A percentile compares a stretch with the other conserved stretches of the same genome.
phyloP scores from a whole-genome alignment of 2,797 vertebrate genomes.

The Etheostoma perlongum region DNA sequence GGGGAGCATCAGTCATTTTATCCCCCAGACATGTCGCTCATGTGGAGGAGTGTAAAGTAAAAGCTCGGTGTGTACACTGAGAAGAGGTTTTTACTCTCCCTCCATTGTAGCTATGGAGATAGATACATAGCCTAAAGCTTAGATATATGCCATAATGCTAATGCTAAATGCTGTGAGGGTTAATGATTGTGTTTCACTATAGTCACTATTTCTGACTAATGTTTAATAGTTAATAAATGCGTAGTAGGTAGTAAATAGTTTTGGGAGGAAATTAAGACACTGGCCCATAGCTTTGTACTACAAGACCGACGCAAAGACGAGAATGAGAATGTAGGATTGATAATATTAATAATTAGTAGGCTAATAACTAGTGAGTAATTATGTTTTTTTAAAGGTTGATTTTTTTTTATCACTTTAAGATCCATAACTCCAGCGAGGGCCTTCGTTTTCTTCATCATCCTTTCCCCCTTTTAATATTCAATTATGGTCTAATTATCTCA shows the following conservation, averaged over 20 bases:
- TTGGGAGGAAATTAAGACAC: neutral
- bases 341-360: neutral
- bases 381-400: neutral
- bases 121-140: neutral
- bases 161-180: too few species aligned
- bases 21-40: neutral
- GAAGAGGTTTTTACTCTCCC: conserved; percentile 2
- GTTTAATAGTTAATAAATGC: neutral
- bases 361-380: conserved; percentile 1
- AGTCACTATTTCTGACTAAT: neutral
- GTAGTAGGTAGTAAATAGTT: neutral
- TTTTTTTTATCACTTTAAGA: conserved; percentile 1
- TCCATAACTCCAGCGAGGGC: neutral
- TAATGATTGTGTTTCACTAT: neutral
- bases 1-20: conserved; percentile 31
- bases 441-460: neutral
- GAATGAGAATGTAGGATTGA: neutral
- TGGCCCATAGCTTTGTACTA: neutral
- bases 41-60: conserved; percentile 3
- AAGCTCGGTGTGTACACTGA: neutral
- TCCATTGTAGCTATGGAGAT: neutral
- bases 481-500: neutral
- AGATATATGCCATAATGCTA: neutral
- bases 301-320: neutral
- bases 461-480: neutral